A percentile compares a stretch with the other conserved stretches of the same genome.
phyloP scores from a whole-genome alignment of 2,888 invertebrate genomes.

The Lissonota sp. region DNA sequence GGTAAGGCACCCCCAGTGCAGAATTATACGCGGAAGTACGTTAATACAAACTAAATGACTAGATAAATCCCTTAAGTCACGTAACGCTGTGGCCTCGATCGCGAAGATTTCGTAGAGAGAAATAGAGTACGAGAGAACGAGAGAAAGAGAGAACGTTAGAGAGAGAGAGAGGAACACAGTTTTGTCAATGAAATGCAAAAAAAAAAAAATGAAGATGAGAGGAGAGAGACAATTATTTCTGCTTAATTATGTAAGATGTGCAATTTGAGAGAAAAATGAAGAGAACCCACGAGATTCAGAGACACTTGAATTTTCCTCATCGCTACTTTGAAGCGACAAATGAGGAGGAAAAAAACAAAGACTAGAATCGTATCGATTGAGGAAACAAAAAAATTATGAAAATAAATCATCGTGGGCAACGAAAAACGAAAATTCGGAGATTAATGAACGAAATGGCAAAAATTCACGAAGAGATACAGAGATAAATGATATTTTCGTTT shows the following conservation, averaged over 20 bases:
- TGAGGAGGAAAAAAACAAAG: background rate
- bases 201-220: conserved; percentile 21
- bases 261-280: conserved; percentile 43
- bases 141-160: conserved; percentile 30
- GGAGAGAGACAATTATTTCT: conserved; percentile 6
- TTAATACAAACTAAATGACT: conserved; percentile 71
- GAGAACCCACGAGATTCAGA: conserved; percentile 30
- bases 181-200: conserved; percentile 44
- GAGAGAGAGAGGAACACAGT: conserved; percentile 34
- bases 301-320: conserved; percentile 34
- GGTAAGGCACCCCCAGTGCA: conserved; percentile 79
- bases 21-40: conserved; percentile 74
- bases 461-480: conserved; percentile 29
- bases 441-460: conserved; percentile 20
- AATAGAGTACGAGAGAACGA: conserved; percentile 21
- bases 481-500: conserved; percentile 2
- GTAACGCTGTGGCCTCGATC: conserved; percentile 69
- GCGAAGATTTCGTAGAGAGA: conserved; percentile 46
- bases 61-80: conserved; percentile 69
- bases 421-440: conserved; percentile 27
- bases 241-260: too few species aligned
- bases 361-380: conserved; percentile 13
- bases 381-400: conserved; percentile 20
- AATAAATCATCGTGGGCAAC: conserved; percentile 16
- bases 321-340: conserved; percentile 33